phyloP scores from a whole-genome alignment of 2,113 vertebrate species.

The Panthera uncia region DNA sequence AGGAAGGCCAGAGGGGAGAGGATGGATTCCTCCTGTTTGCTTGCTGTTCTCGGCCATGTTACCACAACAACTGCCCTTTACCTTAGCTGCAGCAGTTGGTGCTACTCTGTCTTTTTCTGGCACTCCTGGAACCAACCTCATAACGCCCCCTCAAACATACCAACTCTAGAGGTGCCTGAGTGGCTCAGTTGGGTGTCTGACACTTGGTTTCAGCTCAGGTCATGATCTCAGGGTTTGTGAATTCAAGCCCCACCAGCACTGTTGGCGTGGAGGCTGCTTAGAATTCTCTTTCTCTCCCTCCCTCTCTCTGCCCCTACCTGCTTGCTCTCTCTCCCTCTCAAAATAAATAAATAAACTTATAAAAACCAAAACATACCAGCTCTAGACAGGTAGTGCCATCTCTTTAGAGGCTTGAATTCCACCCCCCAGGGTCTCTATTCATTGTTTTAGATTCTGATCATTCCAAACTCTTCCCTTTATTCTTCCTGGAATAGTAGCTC shows the following conservation, averaged over 20 bases:
- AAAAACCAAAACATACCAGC: not conserved
- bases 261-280: no score
- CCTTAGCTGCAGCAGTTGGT: not conserved
- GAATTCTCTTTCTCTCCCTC: no score
- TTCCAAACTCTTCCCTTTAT: not conserved
- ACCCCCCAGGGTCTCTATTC: not conserved
- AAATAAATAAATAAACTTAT: no score
- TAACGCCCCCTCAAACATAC: not conserved
- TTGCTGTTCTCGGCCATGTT: not conserved
- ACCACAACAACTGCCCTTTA: not conserved
- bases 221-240: no score
- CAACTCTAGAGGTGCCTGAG: no score
- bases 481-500: not conserved
- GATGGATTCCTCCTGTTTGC: not conserved
- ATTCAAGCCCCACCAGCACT: no score
- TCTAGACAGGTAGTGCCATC: not conserved
- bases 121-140: not conserved
- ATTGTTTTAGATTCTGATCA: not conserved
- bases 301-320: no score
- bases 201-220: no score
- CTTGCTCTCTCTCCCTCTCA: no score
- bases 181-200: no score
- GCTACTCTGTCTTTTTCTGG: not conserved
- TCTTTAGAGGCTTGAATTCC: not conserved
- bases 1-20: not conserved